phyloP scores from a whole-genome alignment of 2,113 vertebrate species.

The Zootoca vivipara region DNA sequence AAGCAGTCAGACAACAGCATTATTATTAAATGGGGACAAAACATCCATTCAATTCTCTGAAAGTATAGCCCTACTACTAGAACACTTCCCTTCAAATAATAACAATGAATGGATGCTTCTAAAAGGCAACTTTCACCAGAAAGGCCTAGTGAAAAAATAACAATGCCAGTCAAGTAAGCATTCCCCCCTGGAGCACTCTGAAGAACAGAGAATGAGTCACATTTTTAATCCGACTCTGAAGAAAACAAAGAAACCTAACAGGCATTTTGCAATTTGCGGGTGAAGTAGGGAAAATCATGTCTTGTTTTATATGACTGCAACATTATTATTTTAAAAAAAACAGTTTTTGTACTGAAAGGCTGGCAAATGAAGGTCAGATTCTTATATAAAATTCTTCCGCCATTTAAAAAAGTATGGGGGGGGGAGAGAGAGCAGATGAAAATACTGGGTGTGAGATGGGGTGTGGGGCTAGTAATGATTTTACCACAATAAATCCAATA shows the following conservation, averaged over 20 bases:
- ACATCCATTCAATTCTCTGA: conserved; percentile 21
- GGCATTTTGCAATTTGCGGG: not conserved
- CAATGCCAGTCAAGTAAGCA: not conserved
- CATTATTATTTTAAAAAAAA: not conserved
- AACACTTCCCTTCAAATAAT: conserved; percentile 18
- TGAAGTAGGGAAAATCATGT: not conserved
- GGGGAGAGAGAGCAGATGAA: not conserved
- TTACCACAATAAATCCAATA: too few relatives aligned
- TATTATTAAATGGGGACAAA: conserved; percentile 33
- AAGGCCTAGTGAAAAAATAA: not conserved
- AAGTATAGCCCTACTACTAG: conserved; percentile 30
- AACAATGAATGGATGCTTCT: not conserved
- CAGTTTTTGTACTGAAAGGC: not conserved
- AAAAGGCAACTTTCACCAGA: conserved; percentile 27
- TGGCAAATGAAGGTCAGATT: not conserved
- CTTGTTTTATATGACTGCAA: not conserved
- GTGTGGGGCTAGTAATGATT: too few relatives aligned
- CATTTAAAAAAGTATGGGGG: not conserved
- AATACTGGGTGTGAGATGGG: not conserved
- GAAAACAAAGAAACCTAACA: not conserved
- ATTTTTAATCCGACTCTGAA: conserved; percentile 5
- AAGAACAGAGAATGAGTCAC: conserved; percentile 14
- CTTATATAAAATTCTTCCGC: not conserved
- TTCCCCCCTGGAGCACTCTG: not conserved
- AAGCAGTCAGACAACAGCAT: not conserved